Base-by-base conservation (phyloP, 2,888 invertebrate species). In the Hermaeophaga mercurialis region DNA sequence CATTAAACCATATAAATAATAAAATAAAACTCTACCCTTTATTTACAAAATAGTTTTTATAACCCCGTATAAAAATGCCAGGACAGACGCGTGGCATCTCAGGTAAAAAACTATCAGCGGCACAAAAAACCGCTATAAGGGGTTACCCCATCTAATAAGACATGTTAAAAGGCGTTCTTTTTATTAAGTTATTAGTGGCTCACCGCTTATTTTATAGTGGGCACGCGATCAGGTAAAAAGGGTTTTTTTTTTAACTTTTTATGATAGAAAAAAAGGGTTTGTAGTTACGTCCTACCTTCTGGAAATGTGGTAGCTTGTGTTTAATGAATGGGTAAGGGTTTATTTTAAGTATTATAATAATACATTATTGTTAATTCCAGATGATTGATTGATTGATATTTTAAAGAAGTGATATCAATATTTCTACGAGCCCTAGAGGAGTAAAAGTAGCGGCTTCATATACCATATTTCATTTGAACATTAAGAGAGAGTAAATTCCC, bases 121-220 rank as follows among this genome's bases (percentile, higher is more conserved):
- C 45, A 59, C 54, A 63, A 70, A 67, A 67, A 66, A 55, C n/a
- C 58, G 56, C 59, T 59, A 66, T 71, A 66, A 73, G 73, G 73
- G 73, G 74, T 74, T 74, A 69, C 60, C 52, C 52, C 43, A 34
- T 22, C 59, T 59, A 59, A 58, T 58, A 59, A 52, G 61, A 63
- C 54, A 61, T 62, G 63, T 62, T 58, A 54, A 56, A 56, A 66
- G 65, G 66, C 60, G 60, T 64, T 58, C 62, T 60, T 65, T 73
- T 75, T 74, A 76, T 76, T 76, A 76, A 76, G 75, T 75, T 74
- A 75, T 76, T 74, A 71, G 75, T 71, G 74, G 75, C 75, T 73
- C 74, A 74, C 75, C 75, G 73, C 74, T 74, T 73, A 69, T 73
- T 75, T 75, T 74, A 74, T 75, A 73, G 71, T 69, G 71, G 66